Conservation (phyloP, 1,140 invertebrate species). For the Calliopsis andreniformis region DNA sequence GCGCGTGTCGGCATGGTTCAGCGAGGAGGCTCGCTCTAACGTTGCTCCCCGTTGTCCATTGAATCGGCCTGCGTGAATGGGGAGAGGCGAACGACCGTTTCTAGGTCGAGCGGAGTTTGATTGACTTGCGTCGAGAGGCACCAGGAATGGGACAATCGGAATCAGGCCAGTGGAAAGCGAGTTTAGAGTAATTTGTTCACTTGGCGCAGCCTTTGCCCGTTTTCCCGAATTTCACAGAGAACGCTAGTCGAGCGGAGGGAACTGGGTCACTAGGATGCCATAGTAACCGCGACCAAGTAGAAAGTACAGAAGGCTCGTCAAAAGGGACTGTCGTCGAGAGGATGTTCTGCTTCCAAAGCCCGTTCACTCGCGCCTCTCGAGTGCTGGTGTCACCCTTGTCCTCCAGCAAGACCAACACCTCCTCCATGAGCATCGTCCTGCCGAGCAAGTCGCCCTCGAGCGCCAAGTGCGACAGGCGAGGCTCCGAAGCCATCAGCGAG, state of each 20-base stretch:
- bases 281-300: neutral
- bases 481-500: conserved; percentile 76
- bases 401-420: conserved; percentile 61
- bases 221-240: too few species aligned
- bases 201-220: too few species aligned
- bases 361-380: conserved; percentile 76
- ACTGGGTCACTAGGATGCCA: conserved; percentile 18
- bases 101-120: conserved; percentile 30
- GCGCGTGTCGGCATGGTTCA: neutral
- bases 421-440: conserved; percentile 51
- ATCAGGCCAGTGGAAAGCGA: neutral
- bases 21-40: neutral
- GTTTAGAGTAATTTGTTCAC: too few species aligned
- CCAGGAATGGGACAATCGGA: conserved; percentile 19
- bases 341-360: conserved; percentile 81
- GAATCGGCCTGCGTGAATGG: conserved; percentile 26
- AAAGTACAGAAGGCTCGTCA: too few species aligned
- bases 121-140: conserved; percentile 25
- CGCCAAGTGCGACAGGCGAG: conserved; percentile 59
- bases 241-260: neutral
- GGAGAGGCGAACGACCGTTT: conserved; percentile 45
- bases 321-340: neutral
- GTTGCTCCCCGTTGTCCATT: neutral
- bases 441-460: conserved; percentile 35
- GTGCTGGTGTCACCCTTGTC: conserved; percentile 52